Evolutionary conservation across 1,140 invertebrate species (phyloP).

Genomic region (Zaprionus davidi): DNA sequence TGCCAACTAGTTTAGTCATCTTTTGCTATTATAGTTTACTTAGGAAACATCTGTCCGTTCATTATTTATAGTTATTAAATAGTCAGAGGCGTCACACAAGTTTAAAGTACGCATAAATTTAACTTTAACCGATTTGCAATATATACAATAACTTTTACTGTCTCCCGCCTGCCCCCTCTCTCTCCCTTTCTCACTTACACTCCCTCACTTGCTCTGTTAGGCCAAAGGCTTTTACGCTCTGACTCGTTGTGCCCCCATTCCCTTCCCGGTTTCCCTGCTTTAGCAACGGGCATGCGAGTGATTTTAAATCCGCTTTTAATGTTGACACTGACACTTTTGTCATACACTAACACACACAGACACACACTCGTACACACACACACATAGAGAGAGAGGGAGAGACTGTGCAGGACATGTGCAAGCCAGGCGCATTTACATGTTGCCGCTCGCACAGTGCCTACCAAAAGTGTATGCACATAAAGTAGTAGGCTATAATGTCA

Average conservation of each 20-base stretch:
- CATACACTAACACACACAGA: constrained; percentile 36
- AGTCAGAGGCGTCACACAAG: neutral
- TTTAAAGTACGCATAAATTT: constrained; percentile 19
- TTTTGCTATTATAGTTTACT: too few species aligned
- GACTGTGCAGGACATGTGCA: constrained; percentile 62
- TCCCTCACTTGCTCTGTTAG: constrained; percentile 18
- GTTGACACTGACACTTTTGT: constrained; percentile 82
- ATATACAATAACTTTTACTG: constrained; percentile 41
- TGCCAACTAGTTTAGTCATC: too few species aligned
- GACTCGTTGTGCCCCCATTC: constrained; percentile 49
- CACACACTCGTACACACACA: constrained; percentile 10
- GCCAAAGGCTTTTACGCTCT: constrained; percentile 71
- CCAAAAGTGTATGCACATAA: constrained; percentile 77
- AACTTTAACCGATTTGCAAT: constrained; percentile 36
- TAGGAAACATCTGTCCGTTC: too few species aligned
- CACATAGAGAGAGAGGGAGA: constrained; percentile 10
- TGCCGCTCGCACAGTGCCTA: constrained; percentile 52
- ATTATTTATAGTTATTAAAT: neutral
- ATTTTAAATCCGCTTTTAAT: constrained; percentile 84
- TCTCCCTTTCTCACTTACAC: neutral
- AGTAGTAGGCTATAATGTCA: constrained; percentile 81
- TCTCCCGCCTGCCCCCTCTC: neutral
- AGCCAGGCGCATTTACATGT: constrained; percentile 78
- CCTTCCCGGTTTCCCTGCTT: neutral
- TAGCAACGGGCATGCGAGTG: constrained; percentile 57